Conservation (phyloP, 2,888 invertebrate species). For the Cyrtodaria siliqua region DNA sequence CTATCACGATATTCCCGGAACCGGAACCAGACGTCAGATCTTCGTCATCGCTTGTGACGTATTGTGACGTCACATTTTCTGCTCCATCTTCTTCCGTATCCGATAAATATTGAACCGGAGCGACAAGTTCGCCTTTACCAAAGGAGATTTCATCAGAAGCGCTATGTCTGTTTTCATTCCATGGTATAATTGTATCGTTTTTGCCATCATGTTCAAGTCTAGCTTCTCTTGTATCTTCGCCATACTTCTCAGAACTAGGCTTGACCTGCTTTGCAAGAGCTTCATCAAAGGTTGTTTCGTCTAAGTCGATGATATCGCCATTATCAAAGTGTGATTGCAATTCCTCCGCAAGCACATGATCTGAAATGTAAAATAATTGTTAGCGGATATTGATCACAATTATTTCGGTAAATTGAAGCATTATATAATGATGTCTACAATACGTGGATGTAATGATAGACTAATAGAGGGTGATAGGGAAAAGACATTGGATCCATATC, state of each 20-base stretch:
- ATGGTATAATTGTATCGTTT: neutral
- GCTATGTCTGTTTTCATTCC: neutral
- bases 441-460: too few species aligned
- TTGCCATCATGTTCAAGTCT: slow-evolving; percentile 4
- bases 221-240: slow-evolving; percentile 27
- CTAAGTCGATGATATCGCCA: slow-evolving; percentile 41
- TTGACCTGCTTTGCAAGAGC: neutral
- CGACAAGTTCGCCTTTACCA: neutral
- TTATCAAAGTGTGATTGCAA: slow-evolving; percentile 1
- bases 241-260: slow-evolving; percentile 1
- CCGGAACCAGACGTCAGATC: slow-evolving; percentile 50
- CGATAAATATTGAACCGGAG: neutral
- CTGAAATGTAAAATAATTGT: too few species aligned
- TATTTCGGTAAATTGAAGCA: too few species aligned
- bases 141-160: neutral
- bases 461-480: too few species aligned
- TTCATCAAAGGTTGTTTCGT: slow-evolving; percentile 24
- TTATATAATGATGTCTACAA: too few species aligned
- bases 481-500: too few species aligned
- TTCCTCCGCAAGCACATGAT: slow-evolving; percentile 19
- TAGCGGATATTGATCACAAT: too few species aligned
- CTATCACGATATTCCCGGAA: slow-evolving; percentile 44
- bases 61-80: slow-evolving; percentile 8
- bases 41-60: slow-evolving; percentile 44
- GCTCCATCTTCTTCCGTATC: neutral